Percentiles rank a stretch among this genome's conserved stretches.
Conservation (phyloP, 2,797 vertebrate genomes). For the Notamacropus eugenii region DNA sequence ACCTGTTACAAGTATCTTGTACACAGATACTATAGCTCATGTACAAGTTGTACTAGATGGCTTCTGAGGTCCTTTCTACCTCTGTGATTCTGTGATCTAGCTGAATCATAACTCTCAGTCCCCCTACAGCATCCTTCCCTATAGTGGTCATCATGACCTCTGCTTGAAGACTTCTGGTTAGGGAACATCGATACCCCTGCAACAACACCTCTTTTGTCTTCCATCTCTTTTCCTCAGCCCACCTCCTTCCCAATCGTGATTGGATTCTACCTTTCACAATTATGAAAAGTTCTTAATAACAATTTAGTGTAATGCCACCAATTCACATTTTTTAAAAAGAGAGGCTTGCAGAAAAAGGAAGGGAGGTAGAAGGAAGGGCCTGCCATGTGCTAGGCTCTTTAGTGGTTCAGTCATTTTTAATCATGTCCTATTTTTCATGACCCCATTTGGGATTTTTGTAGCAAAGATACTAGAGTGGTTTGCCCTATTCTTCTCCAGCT, state of each 20-base stretch:
- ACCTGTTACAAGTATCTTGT: not conserved
- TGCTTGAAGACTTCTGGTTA: not conserved
- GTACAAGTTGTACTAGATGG: not conserved
- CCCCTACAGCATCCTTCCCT: not conserved
- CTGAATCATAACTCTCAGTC: not conserved
- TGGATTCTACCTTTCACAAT: not conserved
- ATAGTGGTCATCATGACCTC: not conserved
- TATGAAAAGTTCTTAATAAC: not conserved
- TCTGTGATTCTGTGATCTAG: not conserved
- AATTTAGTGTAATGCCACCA: not conserved
- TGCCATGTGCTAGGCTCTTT: not conserved
- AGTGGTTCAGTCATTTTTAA: not conserved
- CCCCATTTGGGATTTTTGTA: not conserved
- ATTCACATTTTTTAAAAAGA: not conserved
- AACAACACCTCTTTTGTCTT: not conserved
- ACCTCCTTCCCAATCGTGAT: not conserved
- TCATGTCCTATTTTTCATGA: not conserved
- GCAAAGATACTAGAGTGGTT: not conserved
- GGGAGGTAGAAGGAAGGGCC: not conserved
- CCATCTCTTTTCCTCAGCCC: not conserved
- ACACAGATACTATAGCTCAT: not conserved
- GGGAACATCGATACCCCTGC: not conserved
- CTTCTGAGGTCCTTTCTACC: not conserved
- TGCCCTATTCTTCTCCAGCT: not conserved
- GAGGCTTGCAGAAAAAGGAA: not conserved